Conservation (phyloP, 1,140 invertebrate genomes). For the Brachionus koreanus region DNA sequence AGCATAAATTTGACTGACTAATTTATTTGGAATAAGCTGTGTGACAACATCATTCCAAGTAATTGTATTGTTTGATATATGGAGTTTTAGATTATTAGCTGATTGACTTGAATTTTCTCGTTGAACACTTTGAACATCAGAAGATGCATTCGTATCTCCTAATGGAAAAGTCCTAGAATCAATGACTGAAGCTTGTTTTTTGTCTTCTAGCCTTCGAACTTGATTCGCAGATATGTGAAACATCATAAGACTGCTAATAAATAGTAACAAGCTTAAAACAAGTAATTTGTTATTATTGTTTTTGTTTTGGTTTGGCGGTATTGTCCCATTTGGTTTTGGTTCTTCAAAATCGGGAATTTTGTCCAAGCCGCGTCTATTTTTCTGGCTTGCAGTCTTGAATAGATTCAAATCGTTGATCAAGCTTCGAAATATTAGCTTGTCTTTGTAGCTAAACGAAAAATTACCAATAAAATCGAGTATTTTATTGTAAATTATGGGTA, state of each 20-base stretch:
- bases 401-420: not conserved
- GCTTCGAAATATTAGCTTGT: not conserved
- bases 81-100: not conserved
- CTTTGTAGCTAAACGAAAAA: not conserved
- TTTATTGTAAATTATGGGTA: not conserved
- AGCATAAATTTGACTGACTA: not conserved
- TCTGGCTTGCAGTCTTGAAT: not conserved
- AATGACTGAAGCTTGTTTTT: not conserved
- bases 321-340: not conserved
- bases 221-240: not conserved
- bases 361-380: not conserved
- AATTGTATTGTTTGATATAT: conserved; percentile 6
- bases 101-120: not conserved
- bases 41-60: conserved; percentile 39
- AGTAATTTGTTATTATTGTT: conserved; percentile 13
- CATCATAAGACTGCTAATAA: conserved; percentile 18
- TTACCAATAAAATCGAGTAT: not conserved
- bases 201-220: not conserved
- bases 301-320: not conserved
- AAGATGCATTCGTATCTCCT: not conserved
- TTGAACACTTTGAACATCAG: not conserved
- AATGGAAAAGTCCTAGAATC: not conserved
- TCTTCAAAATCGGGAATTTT: conserved; percentile 23
- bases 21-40: conserved; percentile 18
- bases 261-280: not conserved